phyloP scores from a whole-genome alignment of 2,113 vertebrate genomes.

The Eubucco bourcierii region DNA sequence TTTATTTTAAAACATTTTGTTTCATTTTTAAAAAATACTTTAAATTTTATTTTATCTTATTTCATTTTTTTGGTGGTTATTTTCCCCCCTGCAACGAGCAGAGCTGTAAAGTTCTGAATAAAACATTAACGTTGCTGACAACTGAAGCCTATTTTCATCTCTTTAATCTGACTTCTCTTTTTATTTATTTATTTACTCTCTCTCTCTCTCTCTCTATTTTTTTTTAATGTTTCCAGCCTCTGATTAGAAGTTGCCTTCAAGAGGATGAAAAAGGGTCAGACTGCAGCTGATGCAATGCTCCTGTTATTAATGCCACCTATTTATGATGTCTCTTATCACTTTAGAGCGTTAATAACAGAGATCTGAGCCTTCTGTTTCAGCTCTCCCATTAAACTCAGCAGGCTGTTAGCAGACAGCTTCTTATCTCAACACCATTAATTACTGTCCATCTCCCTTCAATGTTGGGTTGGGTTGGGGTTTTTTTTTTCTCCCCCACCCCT shows the following conservation, averaged over 20 bases:
- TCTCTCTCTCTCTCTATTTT: conserved; percentile 3
- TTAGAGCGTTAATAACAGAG: conserved; percentile 62
- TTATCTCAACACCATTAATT: conserved; percentile 67
- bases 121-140: conserved; percentile 40
- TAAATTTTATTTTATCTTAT: not conserved
- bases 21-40: no score
- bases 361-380: conserved; percentile 64
- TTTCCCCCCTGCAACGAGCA: not conserved
- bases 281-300: conserved; percentile 66
- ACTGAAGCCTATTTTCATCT: conserved; percentile 55
- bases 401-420: conserved; percentile 62
- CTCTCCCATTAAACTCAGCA: conserved; percentile 64
- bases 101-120: conserved; percentile 31
- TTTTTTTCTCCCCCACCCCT: not conserved
- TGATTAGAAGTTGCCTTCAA: conserved; percentile 39
- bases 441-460: conserved; percentile 55
- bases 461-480: no score
- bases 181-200: not conserved
- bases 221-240: conserved; percentile 49
- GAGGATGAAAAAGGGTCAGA: conserved; percentile 65
- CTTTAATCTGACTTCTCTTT: conserved; percentile 47
- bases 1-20: not conserved
- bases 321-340: conserved; percentile 68
- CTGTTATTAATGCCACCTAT: conserved; percentile 50
- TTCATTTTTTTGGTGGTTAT: not conserved